Conservation (phyloP, 2,113 vertebrate genomes). For the Ranitomeya imitator region DNA sequence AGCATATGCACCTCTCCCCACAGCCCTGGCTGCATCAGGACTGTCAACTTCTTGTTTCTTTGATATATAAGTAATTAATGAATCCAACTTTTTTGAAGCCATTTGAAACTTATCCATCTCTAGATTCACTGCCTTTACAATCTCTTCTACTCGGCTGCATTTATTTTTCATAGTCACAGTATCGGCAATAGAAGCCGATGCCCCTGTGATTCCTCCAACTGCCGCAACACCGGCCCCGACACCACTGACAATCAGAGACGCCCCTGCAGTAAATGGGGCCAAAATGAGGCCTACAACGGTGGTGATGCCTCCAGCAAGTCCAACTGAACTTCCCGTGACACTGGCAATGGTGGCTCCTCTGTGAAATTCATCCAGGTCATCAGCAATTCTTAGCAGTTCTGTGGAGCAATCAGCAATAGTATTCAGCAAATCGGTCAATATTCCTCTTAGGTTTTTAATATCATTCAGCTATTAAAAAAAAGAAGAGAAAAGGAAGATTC, state of each 20-base stretch:
- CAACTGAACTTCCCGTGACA: slow-evolving; percentile 72
- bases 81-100: slow-evolving; percentile 67
- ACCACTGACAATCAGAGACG: slow-evolving; percentile 72
- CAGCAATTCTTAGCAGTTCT: slow-evolving; percentile 67
- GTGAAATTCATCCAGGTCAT: slow-evolving; percentile 69
- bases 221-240: slow-evolving; percentile 76
- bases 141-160: slow-evolving; percentile 75
- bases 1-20: background rate
- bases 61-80: too few species aligned
- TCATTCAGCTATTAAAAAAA: background rate
- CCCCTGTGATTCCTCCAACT: slow-evolving; percentile 74
- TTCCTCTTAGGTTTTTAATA: background rate
- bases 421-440: background rate
- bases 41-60: background rate
- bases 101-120: slow-evolving; percentile 70
- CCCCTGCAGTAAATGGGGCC: slow-evolving; percentile 74
- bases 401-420: slow-evolving; percentile 65
- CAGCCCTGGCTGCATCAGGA: background rate
- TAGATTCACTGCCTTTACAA: slow-evolving; percentile 71
- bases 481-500: too few species aligned
- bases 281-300: slow-evolving; percentile 76
- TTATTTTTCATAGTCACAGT: slow-evolving; percentile 72
- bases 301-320: slow-evolving; percentile 70
- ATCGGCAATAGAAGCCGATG: slow-evolving; percentile 74
- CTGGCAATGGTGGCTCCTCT: slow-evolving; percentile 66